These are phyloP conservation scores for Falcunculus frontatus DNA, from an alignment of 2,113 vertebrate genomes.

Conservation along the genomic window DNA sequence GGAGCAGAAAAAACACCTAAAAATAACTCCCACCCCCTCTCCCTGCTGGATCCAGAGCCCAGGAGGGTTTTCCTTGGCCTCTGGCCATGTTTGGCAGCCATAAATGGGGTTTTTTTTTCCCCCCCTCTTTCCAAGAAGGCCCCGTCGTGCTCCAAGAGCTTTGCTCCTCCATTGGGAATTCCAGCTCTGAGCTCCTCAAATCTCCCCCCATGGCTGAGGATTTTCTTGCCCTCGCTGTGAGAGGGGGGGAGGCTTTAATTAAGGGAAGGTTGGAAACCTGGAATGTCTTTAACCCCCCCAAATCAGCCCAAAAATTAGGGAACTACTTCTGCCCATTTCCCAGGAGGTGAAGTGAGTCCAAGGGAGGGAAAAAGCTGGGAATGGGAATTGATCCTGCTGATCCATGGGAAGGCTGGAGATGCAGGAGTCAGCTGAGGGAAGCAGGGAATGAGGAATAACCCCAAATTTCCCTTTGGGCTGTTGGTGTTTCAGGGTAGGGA, in stretches of 20 bases:
- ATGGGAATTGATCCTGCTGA: neutral
- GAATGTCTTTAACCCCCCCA: too few species aligned
- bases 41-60: neutral
- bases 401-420: neutral
- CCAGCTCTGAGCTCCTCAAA: neutral
- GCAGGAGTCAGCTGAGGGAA: neutral
- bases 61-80: neutral
- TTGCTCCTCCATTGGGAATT: neutral
- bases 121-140: neutral
- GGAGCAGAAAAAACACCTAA: neutral
- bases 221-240: neutral
- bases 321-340: too few species aligned
- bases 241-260: neutral
- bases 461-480: neutral
- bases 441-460: neutral
- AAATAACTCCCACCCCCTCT: neutral
- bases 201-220: neutral
- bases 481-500: neutral
- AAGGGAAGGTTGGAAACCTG: too few species aligned
- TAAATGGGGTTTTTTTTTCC: neutral
- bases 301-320: too few species aligned
- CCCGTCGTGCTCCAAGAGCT: neutral
- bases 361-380: neutral
- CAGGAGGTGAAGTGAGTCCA: too few species aligned
- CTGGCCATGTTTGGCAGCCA: neutral